A percentile compares a stretch with the other conserved stretches of the same genome.
Conservation (phyloP, 2,888 invertebrate species). For the Quadroppia sp. region DNA sequence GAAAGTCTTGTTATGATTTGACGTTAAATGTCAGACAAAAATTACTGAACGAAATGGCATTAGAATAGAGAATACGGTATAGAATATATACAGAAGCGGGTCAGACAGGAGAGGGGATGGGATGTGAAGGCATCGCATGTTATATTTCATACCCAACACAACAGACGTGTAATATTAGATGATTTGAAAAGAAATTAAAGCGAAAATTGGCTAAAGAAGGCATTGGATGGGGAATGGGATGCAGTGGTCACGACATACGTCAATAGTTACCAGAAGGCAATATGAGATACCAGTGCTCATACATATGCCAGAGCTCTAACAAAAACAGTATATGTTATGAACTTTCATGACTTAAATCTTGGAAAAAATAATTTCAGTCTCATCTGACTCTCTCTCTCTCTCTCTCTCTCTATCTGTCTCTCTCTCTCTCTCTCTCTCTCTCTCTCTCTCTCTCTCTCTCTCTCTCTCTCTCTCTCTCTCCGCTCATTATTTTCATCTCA, state of each 20-base stretch:
- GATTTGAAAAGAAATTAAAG: neutral
- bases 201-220: slow-evolving; percentile 24
- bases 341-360: slow-evolving; percentile 14
- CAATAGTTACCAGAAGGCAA: neutral
- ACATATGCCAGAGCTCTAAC: neutral
- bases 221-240: neutral
- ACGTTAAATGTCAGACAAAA: neutral
- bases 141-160: slow-evolving; percentile 3
- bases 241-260: slow-evolving; percentile 22
- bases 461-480: neutral
- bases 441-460: neutral
- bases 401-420: neutral
- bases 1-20: slow-evolving; percentile 21
- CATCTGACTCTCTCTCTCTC: neutral
- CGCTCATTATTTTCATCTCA: no score
- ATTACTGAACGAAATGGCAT: neutral
- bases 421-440: slow-evolving; percentile 5
- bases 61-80: neutral
- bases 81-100: slow-evolving; percentile 18
- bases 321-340: neutral
- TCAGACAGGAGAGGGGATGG: slow-evolving; percentile 19
- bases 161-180: slow-evolving; percentile 24
- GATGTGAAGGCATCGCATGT: slow-evolving; percentile 22
- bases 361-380: neutral
- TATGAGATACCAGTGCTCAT: neutral